Evolutionary conservation across 2,888 invertebrate species (phyloP).

Genomic region (Drosophila atripex): DNA sequence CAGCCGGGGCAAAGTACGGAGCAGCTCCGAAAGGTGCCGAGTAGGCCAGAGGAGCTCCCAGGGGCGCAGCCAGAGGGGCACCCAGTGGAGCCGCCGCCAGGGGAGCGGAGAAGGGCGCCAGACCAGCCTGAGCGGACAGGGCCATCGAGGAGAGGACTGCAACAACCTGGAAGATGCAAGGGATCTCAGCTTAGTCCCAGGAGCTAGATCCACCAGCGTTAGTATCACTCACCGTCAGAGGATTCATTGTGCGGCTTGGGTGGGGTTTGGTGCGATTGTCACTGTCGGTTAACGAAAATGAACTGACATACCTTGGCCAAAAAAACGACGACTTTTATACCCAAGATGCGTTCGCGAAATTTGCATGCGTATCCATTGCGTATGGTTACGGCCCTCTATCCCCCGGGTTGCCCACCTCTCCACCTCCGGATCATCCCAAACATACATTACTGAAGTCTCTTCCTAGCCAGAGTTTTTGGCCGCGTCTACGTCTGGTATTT

Average conservation of each 20-base stretch:
- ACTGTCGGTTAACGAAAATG: conserved; percentile 84
- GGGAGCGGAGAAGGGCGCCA: conserved; percentile 73
- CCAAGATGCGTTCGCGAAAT: conserved; percentile 61
- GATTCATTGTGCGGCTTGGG: conserved; percentile 83
- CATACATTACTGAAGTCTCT: conserved; percentile 3
- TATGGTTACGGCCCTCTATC: conserved; percentile 22
- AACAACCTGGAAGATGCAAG: conserved; percentile 74
- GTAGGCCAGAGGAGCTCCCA: conserved; percentile 35
- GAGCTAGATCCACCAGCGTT: neutral
- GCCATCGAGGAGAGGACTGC: conserved; percentile 83
- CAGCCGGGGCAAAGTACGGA: conserved; percentile 59
- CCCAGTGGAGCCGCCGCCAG: conserved; percentile 56
- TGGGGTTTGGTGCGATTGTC: conserved; percentile 75
- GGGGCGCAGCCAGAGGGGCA: conserved; percentile 25
- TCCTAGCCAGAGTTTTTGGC: conserved; percentile 16
- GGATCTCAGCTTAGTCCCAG: neutral
- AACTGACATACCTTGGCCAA: conserved; percentile 83
- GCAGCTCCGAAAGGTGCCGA: conserved; percentile 45
- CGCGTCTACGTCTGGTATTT: conserved; percentile 50
- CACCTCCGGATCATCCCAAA: conserved; percentile 5
- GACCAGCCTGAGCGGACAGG: conserved; percentile 80
- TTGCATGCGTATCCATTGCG: conserved; percentile 70
- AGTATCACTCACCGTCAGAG: conserved; percentile 83
- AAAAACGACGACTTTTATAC: conserved; percentile 82
- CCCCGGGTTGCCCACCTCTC: conserved; percentile 8